Percentiles rank a stretch among this genome's conserved stretches.
phyloP scores from a whole-genome alignment of 2,797 vertebrate species.

The Tenualosa ilisha region DNA sequence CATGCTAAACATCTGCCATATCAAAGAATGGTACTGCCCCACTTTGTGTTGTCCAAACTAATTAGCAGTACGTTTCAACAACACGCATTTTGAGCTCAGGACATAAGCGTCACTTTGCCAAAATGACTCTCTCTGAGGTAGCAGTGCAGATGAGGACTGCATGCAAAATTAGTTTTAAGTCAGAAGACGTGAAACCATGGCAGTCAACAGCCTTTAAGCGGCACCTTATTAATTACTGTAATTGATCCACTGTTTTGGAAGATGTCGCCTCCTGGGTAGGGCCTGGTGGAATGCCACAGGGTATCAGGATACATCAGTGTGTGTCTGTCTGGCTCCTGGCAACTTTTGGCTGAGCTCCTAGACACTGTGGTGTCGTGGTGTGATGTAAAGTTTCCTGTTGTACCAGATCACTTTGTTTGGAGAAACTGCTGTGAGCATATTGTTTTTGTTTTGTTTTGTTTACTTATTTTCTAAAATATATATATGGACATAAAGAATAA shows the following conservation, averaged over 20 bases:
- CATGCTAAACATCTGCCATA: not conserved
- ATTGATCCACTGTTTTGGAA: not conserved
- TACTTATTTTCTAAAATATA: not conserved
- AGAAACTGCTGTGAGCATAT: not conserved
- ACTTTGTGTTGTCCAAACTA: not conserved
- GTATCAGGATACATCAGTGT: not conserved
- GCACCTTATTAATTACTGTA: slow-evolving; percentile 12
- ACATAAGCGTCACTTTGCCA: not conserved
- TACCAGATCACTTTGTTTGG: not conserved
- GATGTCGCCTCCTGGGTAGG: not conserved
- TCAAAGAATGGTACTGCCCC: not conserved
- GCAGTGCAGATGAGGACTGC: not conserved
- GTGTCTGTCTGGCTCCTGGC: not conserved
- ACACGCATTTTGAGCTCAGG: not conserved
- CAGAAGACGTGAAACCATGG: not conserved
- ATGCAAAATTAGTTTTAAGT: not conserved
- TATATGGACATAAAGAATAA: no score
- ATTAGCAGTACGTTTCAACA: not conserved
- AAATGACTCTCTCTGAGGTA: not conserved
- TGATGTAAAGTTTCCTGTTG: not conserved
- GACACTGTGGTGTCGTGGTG: not conserved
- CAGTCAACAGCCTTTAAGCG: not conserved
- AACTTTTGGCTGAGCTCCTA: not conserved
- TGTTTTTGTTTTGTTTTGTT: no score
- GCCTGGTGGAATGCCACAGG: not conserved